A percentile compares a stretch with the other conserved stretches of the same genome.
Evolutionary conservation across 2,797 vertebrate genomes (phyloP).

Genomic region (Hybognathus amarus): DNA sequence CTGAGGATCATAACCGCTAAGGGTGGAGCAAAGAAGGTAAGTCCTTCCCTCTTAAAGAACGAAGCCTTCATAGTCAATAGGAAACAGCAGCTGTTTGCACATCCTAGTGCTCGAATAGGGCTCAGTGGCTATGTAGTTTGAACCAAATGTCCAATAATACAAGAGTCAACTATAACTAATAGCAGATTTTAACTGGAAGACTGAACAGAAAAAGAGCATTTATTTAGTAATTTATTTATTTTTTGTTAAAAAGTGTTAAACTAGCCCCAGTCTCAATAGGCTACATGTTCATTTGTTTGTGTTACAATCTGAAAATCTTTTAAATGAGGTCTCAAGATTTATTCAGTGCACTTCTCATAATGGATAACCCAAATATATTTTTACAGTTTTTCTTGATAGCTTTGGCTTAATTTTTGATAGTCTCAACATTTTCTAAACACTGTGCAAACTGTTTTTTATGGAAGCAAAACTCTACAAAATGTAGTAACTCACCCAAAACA

Average conservation of each 20-base stretch:
- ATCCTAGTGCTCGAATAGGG: background rate
- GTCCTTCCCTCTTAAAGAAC: conserved; percentile 23
- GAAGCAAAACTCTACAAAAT: background rate
- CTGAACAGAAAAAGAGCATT: background rate
- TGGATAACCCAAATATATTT: background rate
- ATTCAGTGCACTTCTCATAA: background rate
- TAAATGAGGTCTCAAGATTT: background rate
- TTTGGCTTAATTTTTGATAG: background rate
- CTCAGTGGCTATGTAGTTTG: background rate
- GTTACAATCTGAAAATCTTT: background rate
- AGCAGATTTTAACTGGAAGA: background rate
- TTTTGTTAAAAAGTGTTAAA: background rate
- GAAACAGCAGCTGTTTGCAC: conserved; percentile 7
- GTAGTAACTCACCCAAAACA: background rate
- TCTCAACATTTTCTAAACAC: background rate
- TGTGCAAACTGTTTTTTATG: background rate
- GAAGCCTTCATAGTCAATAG: conserved; percentile 22
- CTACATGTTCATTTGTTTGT: background rate
- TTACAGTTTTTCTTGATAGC: background rate
- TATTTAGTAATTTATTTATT: too few relatives aligned
- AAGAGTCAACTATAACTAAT: background rate
- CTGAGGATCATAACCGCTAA: conserved; percentile 43
- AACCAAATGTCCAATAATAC: background rate
- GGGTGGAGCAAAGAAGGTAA: conserved; percentile 54
- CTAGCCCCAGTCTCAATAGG: background rate